Percentiles rank a stretch among this genome's conserved stretches.
phyloP scores from a whole-genome alignment of 2,113 vertebrate genomes.

The Labeo rohita region DNA sequence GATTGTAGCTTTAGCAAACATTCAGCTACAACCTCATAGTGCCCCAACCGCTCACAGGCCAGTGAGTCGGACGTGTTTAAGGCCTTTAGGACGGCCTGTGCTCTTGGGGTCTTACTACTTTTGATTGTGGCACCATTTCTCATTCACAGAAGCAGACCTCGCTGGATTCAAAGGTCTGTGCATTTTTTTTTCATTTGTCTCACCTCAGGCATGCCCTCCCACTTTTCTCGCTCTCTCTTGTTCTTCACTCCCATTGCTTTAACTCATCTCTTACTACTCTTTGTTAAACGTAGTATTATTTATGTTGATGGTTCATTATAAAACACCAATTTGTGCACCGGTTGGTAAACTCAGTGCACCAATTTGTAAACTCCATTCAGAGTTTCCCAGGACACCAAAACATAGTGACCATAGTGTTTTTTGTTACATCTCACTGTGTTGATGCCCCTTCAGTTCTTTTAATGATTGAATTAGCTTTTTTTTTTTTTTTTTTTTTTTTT shows the following conservation, averaged over 20 bases:
- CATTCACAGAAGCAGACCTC: constrained; percentile 80
- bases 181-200: constrained; percentile 72
- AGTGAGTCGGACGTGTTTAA: not conserved
- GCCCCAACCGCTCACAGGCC: not conserved
- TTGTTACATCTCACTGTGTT: constrained; percentile 12
- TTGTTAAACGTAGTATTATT: not conserved
- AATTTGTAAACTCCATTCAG: not conserved
- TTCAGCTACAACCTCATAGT: not conserved
- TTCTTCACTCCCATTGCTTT: constrained; percentile 55
- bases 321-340: not conserved
- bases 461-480: not conserved
- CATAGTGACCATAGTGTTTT: not conserved
- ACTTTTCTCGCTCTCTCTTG: constrained; percentile 56
- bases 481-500: not conserved
- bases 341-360: not conserved
- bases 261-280: constrained; percentile 39
- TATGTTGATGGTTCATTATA: not conserved
- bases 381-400: not conserved
- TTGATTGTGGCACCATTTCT: constrained; percentile 80
- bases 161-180: constrained; percentile 82
- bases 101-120: constrained; percentile 65
- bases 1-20: not conserved
- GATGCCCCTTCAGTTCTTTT: not conserved
- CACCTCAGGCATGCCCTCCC: constrained; percentile 73
- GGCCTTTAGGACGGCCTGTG: constrained; percentile 24